Base-by-base conservation (phyloP, 2,113 vertebrate genomes). In the Deroptyus accipitrinus region DNA sequence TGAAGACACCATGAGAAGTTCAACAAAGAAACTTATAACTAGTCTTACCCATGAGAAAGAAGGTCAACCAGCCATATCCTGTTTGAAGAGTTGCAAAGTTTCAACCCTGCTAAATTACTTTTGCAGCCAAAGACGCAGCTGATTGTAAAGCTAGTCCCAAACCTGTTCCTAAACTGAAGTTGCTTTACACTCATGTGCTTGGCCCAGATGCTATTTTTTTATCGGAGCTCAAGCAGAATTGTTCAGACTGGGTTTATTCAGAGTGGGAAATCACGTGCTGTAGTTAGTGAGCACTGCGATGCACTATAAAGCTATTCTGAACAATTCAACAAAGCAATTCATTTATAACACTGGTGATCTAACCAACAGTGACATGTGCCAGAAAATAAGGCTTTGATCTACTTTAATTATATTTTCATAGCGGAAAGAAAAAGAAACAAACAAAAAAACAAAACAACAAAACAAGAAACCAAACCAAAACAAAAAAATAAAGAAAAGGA, bases 81-180 rank as follows among this genome's bases (percentile, higher is more conserved):
- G 3, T 42, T 70, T 88, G 59, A 83, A 76, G 39, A 90, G 17
- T 15, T 81, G 46, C 6, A 74, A 46, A 86, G 66, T 59, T 92
- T 88, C 31, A 90, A 59, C 55, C 9, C 12, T 25, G 28, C 27
- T 63, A 44, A 90, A 75, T 81, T 81, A 75, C 10, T 88, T 83
- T 52, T 5, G 0, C 37, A 72, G 41, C 42, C 63, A 77, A 68
- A 86, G 30, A 19, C 0, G 0, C 19, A 46, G 25, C 11, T 73
- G 33, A 69, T n/a, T 73, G 23, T 31, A 52, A 25, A 76, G 30
- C 6, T 70, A 30, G 78, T 92, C 31, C 11, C 16, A 54, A 39
- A 17, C 8, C 12, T 57, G 2, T 67, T 95, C 49, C 41, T 81
- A 57, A 74, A 70, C 3, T 62, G 37, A 8, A 70, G 44, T 31